Base-by-base conservation (phyloP, 37 sponge, comb jelly and placozoan genomes). In the Haliclona indistincta region DNA sequence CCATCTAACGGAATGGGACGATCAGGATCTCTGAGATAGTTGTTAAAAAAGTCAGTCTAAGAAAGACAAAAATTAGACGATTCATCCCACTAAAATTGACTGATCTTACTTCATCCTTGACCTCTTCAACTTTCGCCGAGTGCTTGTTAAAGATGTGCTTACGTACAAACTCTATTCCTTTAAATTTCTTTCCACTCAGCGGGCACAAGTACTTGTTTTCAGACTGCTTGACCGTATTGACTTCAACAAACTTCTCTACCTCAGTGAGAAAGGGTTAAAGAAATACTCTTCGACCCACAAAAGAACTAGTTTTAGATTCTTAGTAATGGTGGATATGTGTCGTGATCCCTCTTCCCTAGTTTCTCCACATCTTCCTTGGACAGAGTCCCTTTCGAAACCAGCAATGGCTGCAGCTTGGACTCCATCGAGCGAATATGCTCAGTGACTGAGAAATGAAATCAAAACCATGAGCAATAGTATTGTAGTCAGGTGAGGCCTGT, bases 141-240 rank as follows among this genome's bases (percentile, higher is more conserved):
- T 98, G 99, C 55, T 98, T 98, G 76, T 98, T 98, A 68, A 89
- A 84, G 75, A 98, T 98, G 83, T 98, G 99, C 53, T 98, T 98
- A 33, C 82, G 64, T 35, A 98, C 96, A 87, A 88, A 98, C 76
- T 98, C 99, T 0, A 96, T 91, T 29, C 91, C 99, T 51, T 87
- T 88, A 58, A 98, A 98, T 79, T 98, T 98, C 64, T 98, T 98
- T 1, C 96, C 96, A 83, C 96, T 95, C 3, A 98, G 86, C 7
- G 99, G 99, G 79, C 99, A 98, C 13, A 92, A 87, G 75, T 88
- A 98, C 72, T 95, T 98, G 55, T 87, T 89, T 61, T 88, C 82
- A 2, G 85, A 75, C 49, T 93, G 43, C 74, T 95, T 88, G 69
- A 95, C 70, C 20, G 94, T 95, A 77, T 98, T 98, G 13, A 58